phyloP scores from a whole-genome alignment of 2,888 invertebrate genomes.

The Drosophila colorata region DNA sequence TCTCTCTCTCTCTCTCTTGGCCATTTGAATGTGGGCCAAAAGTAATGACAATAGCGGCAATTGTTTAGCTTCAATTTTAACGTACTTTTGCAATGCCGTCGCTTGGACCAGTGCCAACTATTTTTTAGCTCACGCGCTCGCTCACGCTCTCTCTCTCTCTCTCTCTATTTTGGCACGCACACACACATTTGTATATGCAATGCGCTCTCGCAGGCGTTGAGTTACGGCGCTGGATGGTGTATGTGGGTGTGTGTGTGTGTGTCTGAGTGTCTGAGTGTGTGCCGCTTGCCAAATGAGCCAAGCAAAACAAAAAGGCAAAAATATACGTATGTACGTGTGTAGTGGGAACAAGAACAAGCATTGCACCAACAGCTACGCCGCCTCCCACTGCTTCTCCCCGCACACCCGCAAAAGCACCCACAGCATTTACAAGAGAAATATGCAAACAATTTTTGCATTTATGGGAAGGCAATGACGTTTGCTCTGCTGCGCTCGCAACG shows the following conservation, averaged over 20 bases:
- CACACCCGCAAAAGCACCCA: conserved; percentile 8
- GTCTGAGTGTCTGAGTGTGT: conserved; percentile 46
- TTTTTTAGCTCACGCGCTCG: conserved; percentile 23
- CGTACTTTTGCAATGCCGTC: conserved; percentile 38
- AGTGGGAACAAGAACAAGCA: conserved; percentile 31
- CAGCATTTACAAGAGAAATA: conserved; percentile 47
- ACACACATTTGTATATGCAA: conserved; percentile 9
- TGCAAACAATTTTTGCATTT: conserved; percentile 62
- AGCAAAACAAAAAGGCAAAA: conserved; percentile 80
- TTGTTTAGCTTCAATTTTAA: conserved; percentile 62
- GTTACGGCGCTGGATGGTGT: conserved; percentile 6
- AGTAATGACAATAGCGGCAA: conserved; percentile 77
- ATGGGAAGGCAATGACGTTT: conserved; percentile 56
- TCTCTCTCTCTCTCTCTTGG: conserved; percentile 30
- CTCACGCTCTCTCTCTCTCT: conserved; percentile 14
- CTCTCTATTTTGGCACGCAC: conserved; percentile 23
- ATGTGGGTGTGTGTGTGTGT: conserved; percentile 29
- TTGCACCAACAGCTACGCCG: conserved; percentile 24
- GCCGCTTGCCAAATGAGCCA: conserved; percentile 71
- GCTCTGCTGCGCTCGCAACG: conserved; percentile 36
- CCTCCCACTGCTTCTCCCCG: conserved; percentile 1
- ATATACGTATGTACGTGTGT: conserved; percentile 29
- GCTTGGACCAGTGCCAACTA: conserved; percentile 58
- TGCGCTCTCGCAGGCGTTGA: conserved; percentile 42
- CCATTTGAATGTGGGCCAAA: conserved; percentile 74